Base-by-base conservation (phyloP, 2,113 vertebrate genomes). In the Bubo blakistoni region DNA sequence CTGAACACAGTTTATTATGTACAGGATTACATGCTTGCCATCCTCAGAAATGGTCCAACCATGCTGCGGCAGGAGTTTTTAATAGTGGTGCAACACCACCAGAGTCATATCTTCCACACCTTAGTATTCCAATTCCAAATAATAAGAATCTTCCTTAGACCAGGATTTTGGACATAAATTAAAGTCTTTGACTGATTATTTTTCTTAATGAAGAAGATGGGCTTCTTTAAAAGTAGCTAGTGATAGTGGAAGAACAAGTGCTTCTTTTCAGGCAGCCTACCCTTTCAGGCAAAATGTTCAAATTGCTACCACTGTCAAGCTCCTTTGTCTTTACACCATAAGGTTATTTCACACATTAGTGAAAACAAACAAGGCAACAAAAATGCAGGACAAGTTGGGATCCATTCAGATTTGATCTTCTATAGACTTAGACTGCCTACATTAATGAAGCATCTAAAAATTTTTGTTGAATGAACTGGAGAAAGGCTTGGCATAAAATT, bases 11-110 rank as follows among this genome's bases (percentile, higher is more conserved):
- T 54, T 85, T 71, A 20, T 4, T 7, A 2, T 11, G 5, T 7
- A 2, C 10, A 5, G 6, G 5, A 16, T 66, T 88, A 25, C 9
- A 47, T 1, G 1, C 3, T 30, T 74, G 4, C 2, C 2, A 8
- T 55, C 16, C 9, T 67, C 38, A 44, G 54, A 80, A 94, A 34
- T 25, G 2, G 14, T 72, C 12, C 11, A 85, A 32, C 1, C 3
- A 11, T 47, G 14, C 9, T 59, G 9, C 10, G 32, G 7, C 6
- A 18, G 4, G 11, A 62, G 6, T 4, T 22, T 63, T 59, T 42
- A 59, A 26, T 20, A 67, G 6, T n/a, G 11, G 4, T 49, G 59
- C 2, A 11, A 14, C 30, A n/a, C 8, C 63, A 17, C 5, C 8
- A 25, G 19, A 67, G 7, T 59, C 19, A 51, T 25, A 10, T 10